These are phyloP conservation scores for Cataglyphis altisquamis DNA, from an alignment of 2,888 invertebrate species.

Conservation along the genomic window DNA sequence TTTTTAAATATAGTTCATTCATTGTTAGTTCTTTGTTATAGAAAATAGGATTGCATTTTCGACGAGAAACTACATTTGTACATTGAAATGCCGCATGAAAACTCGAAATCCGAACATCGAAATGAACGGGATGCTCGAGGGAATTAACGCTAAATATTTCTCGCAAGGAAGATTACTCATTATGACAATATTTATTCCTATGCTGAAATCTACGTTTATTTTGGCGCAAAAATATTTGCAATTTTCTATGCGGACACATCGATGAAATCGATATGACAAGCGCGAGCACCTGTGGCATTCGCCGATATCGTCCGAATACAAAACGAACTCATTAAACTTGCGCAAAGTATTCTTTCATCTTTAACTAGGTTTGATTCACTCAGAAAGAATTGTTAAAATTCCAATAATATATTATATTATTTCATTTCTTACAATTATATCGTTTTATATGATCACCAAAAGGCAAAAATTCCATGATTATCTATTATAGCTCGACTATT, in stretches of 20 bases:
- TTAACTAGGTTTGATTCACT: constrained; percentile 1
- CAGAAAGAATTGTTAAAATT: background rate
- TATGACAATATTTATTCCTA: constrained; percentile 15
- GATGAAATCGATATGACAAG: background rate
- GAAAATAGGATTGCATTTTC: constrained; percentile 37
- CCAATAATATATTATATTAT: background rate
- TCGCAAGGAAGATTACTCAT: background rate
- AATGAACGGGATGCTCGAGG: background rate
- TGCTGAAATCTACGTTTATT: background rate
- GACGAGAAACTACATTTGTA: constrained; percentile 16
- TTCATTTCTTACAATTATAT: background rate
- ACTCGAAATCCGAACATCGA: background rate
- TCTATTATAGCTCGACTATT: background rate
- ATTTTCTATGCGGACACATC: background rate
- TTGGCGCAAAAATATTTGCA: constrained; percentile 1
- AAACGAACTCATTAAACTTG: constrained; percentile 3
- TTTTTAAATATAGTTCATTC: background rate
- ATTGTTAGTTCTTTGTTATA: constrained; percentile 15
- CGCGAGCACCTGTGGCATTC: constrained; percentile 41
- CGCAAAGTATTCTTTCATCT: constrained; percentile 12
- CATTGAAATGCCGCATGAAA: constrained; percentile 8
- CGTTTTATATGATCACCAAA: background rate
- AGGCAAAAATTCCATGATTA: constrained; percentile 15
- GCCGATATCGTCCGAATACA: background rate
- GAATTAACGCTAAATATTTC: constrained; percentile 10